phyloP scores from a whole-genome alignment of 2,888 invertebrate species.

The Agrilus biguttatus region DNA sequence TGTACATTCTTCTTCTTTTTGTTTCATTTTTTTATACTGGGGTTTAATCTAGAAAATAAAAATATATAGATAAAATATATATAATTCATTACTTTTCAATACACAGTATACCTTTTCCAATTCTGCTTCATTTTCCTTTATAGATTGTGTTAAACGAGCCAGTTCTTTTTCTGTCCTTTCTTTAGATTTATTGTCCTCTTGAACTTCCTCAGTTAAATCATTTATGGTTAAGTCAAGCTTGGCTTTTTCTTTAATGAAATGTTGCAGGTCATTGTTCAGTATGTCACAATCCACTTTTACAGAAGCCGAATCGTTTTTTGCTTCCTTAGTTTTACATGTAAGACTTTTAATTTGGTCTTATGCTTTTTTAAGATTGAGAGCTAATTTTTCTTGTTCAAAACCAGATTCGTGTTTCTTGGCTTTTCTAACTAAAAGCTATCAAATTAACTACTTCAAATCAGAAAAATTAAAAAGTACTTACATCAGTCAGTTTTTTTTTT shows the following conservation, averaged over 20 bases:
- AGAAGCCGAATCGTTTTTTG: slow-evolving; percentile 72
- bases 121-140: slow-evolving; percentile 78
- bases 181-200: slow-evolving; percentile 88
- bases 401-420: slow-evolving; percentile 64
- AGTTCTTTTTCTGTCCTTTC: slow-evolving; percentile 82
- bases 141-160: slow-evolving; percentile 72
- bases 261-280: slow-evolving; percentile 81
- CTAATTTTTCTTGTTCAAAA: slow-evolving; percentile 68
- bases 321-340: slow-evolving; percentile 67
- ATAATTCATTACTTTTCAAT: background rate
- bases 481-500: slow-evolving; percentile 79
- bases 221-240: slow-evolving; percentile 89
- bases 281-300: slow-evolving; percentile 89
- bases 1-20: slow-evolving; percentile 84
- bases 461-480: slow-evolving; percentile 20
- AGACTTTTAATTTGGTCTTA: slow-evolving; percentile 55
- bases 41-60: slow-evolving; percentile 49
- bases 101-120: slow-evolving; percentile 47
- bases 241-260: slow-evolving; percentile 83
- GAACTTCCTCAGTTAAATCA: slow-evolving; percentile 89
- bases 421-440: slow-evolving; percentile 47
- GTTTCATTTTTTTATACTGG: slow-evolving; percentile 84
- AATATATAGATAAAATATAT: background rate
- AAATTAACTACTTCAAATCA: background rate
- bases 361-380: slow-evolving; percentile 56